Evolutionary conservation across 1,140 invertebrate genomes (phyloP), one percentile per base, ranked within the genome.

Genomic region (Pomacea maculata): DNA sequence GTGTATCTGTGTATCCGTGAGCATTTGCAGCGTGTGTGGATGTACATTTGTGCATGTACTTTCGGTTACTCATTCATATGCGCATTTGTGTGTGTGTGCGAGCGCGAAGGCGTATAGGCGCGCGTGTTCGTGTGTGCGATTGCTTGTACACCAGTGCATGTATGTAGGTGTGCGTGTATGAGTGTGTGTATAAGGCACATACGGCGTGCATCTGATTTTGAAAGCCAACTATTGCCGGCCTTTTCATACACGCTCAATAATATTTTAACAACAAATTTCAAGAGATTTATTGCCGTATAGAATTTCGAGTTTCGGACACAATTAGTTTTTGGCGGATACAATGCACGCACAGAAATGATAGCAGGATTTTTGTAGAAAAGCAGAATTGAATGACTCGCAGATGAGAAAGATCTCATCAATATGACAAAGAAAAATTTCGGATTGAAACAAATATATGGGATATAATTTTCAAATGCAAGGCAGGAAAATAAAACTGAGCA

Each of bases 61-160:
- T 71, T 8, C 45, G 11, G 12, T 6, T 25, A 45, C 45, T 10
- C 45, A 45, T 25, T 10, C 45, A 45, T 12, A 45, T 25, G 70
- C 11, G 70, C 45, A 7, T 71, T 9, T 71, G 70, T 71, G 70
- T 71, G 70, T 71, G 70, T 71, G 70, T 71, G 70, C 25, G 70
- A 29, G 70, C 10, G 70, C 45, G 70, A 29, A 11, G 25, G 70
- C 10, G 10, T 71, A 45, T 71, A 45, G 12, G 70, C 45, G 70
- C 25, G 70, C 45, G n/a, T 71, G n/a, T 71, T n/a, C 25, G 70
- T 71, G 70, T 71, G 70, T 71, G n/a, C 45, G 9, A 8, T n/a
- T 71, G 10, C 1, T 10, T 25, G n/a, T 25, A n/a, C 25, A 45
- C 25, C 14, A 29, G 70, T 71, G 70, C 25, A 45, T 71, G 70